phyloP scores from a whole-genome alignment of 2,113 vertebrate species.

The Plestiodon gilberti region DNA sequence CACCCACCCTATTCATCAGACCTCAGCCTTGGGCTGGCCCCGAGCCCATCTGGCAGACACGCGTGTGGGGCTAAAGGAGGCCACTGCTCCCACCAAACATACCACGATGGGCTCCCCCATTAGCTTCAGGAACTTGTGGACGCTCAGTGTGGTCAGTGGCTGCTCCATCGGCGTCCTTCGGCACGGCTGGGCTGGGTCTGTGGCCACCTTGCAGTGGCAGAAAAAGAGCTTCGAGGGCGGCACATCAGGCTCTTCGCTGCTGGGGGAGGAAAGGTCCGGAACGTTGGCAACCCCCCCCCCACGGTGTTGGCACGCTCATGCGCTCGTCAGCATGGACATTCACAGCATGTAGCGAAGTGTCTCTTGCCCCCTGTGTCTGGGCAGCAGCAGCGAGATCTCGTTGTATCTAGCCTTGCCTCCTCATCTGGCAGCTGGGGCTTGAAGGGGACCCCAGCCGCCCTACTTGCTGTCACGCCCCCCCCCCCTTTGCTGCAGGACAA shows the following conservation, averaged over 20 bases:
- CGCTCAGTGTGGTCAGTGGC: constrained; percentile 82
- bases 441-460: too few species aligned
- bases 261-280: constrained; percentile 55
- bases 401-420: background rate
- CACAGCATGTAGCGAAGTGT: background rate
- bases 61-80: too few species aligned
- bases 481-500: too few species aligned
- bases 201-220: constrained; percentile 81
- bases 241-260: constrained; percentile 64
- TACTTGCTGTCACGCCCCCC: too few species aligned
- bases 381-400: too few species aligned
- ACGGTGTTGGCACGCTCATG: too few species aligned
- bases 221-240: constrained; percentile 82
- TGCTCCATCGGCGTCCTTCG: constrained; percentile 81
- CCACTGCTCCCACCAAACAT: constrained; percentile 28
- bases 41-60: background rate
- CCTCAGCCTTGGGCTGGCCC: too few species aligned
- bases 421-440: too few species aligned
- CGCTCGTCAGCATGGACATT: background rate
- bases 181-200: constrained; percentile 75
- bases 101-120: constrained; percentile 92
- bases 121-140: constrained; percentile 90
- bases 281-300: background rate
- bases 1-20: too few species aligned
- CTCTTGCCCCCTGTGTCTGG: too few species aligned